phyloP scores from a whole-genome alignment of 1,140 invertebrate species.

The Heterodera schachtii region DNA sequence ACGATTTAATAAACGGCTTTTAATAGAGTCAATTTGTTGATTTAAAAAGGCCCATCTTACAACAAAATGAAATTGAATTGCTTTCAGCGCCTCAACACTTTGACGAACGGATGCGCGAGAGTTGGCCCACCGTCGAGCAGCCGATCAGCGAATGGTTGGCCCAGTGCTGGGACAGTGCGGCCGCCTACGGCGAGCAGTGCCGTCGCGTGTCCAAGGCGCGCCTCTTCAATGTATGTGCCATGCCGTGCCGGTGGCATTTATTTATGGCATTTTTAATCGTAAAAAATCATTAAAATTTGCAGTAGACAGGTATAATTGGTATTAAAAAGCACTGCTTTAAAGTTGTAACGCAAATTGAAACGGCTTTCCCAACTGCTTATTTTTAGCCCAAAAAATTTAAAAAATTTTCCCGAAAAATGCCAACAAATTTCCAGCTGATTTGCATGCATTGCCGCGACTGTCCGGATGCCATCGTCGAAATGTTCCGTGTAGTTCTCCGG shows the following conservation, averaged over 20 bases:
- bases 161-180: background rate
- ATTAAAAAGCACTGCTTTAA: too few relatives aligned
- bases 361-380: too few relatives aligned
- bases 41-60: too few relatives aligned
- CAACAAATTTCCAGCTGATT: background rate
- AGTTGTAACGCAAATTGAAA: too few relatives aligned
- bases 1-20: too few relatives aligned
- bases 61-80: background rate
- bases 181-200: background rate
- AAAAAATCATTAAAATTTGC: background rate
- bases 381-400: too few relatives aligned
- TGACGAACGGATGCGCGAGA: background rate
- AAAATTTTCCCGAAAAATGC: background rate
- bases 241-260: background rate
- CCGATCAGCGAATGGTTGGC: background rate
- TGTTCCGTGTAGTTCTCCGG: slow-evolving; percentile 3
- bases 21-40: too few relatives aligned
- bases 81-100: background rate
- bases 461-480: slow-evolving; percentile 2
- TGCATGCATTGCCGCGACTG: background rate
- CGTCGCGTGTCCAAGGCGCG: background rate
- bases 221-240: background rate
- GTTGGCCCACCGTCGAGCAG: background rate
- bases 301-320: slow-evolving; percentile 5
- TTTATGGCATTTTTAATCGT: too few relatives aligned